Conservation (phyloP, 2,113 vertebrate species). For the Kobus ellipsiprymnus region DNA sequence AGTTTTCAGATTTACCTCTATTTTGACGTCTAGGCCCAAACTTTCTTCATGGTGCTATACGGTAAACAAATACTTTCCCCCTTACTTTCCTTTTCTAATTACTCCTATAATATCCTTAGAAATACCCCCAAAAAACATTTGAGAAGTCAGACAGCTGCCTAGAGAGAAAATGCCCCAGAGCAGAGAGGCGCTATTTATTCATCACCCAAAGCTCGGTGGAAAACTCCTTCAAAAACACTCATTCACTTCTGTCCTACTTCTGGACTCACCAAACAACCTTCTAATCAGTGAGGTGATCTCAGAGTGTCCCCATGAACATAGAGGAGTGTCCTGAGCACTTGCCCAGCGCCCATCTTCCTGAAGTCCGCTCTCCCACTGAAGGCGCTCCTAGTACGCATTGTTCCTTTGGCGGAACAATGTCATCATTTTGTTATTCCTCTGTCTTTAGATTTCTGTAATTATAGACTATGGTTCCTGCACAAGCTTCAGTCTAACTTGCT, state of each 20-base stretch:
- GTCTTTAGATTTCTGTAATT: not conserved
- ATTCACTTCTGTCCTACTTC: not conserved
- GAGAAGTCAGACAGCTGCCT: not conserved
- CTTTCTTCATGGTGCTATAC: not conserved
- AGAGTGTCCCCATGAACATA: not conserved
- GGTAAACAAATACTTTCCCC: not conserved
- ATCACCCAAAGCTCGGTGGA: not conserved
- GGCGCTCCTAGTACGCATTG: no score
- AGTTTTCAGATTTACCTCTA: not conserved
- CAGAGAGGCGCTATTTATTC: not conserved
- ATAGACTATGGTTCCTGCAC: not conserved
- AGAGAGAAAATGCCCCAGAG: not conserved
- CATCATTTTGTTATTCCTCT: not conserved
- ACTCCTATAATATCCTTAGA: not conserved
- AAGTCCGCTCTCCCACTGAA: not conserved
- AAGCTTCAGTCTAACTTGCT: not conserved
- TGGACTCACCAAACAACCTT: not conserved
- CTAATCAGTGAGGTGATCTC: conserved; percentile 20
- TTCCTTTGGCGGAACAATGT: not conserved
- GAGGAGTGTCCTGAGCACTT: not conserved
- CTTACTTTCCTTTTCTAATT: not conserved
- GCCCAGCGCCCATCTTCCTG: not conserved
- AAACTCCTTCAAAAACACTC: conserved; percentile 10
- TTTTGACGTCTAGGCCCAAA: not conserved
- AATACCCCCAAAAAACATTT: not conserved